Base-by-base conservation (phyloP, 2,113 vertebrate genomes). In the Arothron firmamentum region DNA sequence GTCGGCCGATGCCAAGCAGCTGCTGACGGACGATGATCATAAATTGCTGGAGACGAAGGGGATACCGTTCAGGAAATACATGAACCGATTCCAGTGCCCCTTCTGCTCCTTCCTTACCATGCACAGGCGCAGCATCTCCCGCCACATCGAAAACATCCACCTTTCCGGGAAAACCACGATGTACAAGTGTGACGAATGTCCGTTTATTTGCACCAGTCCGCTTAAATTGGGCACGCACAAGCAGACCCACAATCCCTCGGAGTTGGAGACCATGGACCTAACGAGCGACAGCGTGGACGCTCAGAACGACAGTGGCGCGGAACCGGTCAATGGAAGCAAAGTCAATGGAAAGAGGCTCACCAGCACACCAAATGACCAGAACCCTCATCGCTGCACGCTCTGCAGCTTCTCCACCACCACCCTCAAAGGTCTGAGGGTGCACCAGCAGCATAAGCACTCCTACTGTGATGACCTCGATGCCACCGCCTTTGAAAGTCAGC, bases 361-460 rank as follows among this genome's bases (percentile, higher is more conserved):
- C n/a, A 88, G 80, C 28, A 87, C 88, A 48, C 51, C 91, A 19
- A 81, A 92, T 21, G 95, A 96, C 49, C 90, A 91, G 64, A 94
- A 98, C 67, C 94, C 93, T n/a, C 94, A 98, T 75, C 95, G 93
- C 41, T 99, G 97, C 87, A 94, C 94, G 0, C 92, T 98, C 85
- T 99, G 97, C 84, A 97, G 85, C 80, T 99, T 97, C 72, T 98
- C 96, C 46, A 96, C 96, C 51, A 94, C 93, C 1, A 97, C 96
- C 69, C 80, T 98, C 79, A 98, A 98, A 90, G 97, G 96, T 74
- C 93, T 99, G 59, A 88, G 96, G 81, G 96, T 99, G 81, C 97
- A 99, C 91, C 97, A 99, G 89, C 97, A 99, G 82, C 94, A 98
- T 81, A 99, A 98, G 76, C 97, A 98, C 82, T 98, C 95, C 0